Evolutionary conservation across 2,113 vertebrate genomes (phyloP).

Genomic region (Ahaetulla prasina): DNA sequence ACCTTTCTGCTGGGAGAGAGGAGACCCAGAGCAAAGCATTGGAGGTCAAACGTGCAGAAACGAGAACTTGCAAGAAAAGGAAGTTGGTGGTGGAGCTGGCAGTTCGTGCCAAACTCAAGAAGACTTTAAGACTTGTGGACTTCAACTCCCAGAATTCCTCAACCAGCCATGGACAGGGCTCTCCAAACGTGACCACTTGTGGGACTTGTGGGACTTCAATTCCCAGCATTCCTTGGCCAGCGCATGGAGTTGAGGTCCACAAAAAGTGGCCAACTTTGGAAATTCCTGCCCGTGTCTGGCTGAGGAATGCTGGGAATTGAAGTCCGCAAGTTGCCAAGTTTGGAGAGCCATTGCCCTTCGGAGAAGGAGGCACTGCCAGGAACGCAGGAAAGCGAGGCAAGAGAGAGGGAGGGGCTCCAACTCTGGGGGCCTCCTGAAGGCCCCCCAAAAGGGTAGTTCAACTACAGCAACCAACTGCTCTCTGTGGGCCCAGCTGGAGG

Average conservation of each 20-base stretch:
- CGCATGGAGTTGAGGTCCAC: no score
- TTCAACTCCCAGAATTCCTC: no score
- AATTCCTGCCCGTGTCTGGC: no score
- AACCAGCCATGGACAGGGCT: fast-evolving
- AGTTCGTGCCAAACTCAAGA: not conserved
- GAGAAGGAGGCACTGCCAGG: not conserved
- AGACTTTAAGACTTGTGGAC: no score
- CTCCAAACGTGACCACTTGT: not conserved
- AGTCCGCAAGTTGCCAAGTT: not conserved
- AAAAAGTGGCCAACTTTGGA: no score
- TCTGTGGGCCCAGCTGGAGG: fast-evolving
- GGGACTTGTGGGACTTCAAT: not conserved
- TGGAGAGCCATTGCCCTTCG: not conserved
- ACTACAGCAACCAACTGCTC: not conserved
- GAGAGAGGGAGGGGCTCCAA: not conserved
- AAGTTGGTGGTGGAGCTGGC: not conserved
- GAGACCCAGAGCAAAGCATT: not conserved
- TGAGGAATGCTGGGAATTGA: no score
- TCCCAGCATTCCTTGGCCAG: not conserved
- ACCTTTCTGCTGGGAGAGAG: not conserved
- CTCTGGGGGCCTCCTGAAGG: not conserved
- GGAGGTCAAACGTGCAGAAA: not conserved
- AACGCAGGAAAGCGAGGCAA: not conserved
- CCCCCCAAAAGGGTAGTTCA: not conserved
- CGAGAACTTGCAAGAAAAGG: not conserved